These are phyloP conservation scores for Leptura quadrifasciata DNA, from an alignment of 2,888 invertebrate species.

Conservation along the genomic window DNA sequence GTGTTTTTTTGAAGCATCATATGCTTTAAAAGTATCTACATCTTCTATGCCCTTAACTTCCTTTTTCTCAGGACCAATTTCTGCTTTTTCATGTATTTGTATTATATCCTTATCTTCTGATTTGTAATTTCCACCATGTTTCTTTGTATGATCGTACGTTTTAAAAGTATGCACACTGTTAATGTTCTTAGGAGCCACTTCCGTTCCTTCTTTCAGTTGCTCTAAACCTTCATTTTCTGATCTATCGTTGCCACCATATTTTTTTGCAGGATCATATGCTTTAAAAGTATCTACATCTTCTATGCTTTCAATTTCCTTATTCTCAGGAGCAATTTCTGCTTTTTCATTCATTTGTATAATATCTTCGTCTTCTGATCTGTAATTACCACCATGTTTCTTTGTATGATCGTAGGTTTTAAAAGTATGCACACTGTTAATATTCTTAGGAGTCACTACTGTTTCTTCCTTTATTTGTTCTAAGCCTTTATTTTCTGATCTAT, in stretches of 20 bases:
- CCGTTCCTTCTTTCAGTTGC: too few relatives aligned
- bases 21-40: slow-evolving; percentile 39
- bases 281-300: slow-evolving; percentile 27
- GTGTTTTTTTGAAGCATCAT: slow-evolving; percentile 48
- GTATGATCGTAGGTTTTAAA: slow-evolving; percentile 11
- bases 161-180: background rate
- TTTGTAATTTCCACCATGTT: slow-evolving; percentile 45
- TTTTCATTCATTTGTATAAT: background rate
- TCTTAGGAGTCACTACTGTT: background rate
- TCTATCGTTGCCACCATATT: slow-evolving; percentile 53
- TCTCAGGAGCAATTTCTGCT: background rate
- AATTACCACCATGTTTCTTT: slow-evolving; percentile 43
- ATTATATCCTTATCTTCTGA: slow-evolving; percentile 21
- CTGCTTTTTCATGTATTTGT: background rate
- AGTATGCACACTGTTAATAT: background rate
- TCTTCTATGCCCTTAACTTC: background rate
- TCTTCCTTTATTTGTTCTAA: background rate
- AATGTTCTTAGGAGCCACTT: background rate
- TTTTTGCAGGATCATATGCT: slow-evolving; percentile 47
- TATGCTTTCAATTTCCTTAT: background rate
- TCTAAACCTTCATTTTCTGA: slow-evolving; percentile 37
- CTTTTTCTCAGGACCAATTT: background rate
- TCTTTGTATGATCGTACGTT: slow-evolving; percentile 5
- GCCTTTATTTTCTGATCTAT: slow-evolving; percentile 37
- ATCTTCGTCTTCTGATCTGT: slow-evolving; percentile 34